These are phyloP conservation scores for Gallinago stenura DNA, from an alignment of 2,797 vertebrate species.

Conservation along the genomic window DNA sequence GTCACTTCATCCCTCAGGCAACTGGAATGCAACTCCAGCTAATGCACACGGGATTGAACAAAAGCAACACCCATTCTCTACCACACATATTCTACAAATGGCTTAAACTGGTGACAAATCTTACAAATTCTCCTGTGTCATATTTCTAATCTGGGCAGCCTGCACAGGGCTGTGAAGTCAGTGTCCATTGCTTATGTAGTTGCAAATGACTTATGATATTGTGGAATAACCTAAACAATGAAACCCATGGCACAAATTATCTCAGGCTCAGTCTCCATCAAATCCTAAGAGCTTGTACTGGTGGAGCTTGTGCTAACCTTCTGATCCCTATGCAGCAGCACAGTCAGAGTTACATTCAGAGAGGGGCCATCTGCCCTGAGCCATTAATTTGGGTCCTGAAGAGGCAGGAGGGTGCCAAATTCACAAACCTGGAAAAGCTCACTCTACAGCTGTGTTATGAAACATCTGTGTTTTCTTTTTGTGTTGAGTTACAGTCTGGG, in stretches of 20 bases:
- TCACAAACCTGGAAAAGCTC: slow-evolving; percentile 47
- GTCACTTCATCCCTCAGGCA: neutral
- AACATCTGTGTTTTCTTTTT: slow-evolving; percentile 52
- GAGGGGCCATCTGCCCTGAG: neutral
- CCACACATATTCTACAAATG: neutral
- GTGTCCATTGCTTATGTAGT: neutral
- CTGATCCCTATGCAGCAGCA: neutral
- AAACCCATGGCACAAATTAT: neutral
- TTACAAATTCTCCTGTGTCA: neutral
- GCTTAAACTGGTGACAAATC: neutral
- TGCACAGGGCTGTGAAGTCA: neutral
- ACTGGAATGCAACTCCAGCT: neutral
- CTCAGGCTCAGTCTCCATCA: neutral
- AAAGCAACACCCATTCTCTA: neutral
- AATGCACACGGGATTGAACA: neutral
- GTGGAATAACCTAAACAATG: neutral
- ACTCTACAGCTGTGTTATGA: slow-evolving; percentile 36
- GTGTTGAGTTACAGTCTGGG: slow-evolving; percentile 11
- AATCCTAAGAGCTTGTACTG: neutral
- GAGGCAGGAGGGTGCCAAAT: slow-evolving; percentile 1
- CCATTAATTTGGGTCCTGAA: neutral
- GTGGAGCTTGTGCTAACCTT: neutral
- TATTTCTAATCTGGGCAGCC: neutral
- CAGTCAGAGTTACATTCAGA: neutral
- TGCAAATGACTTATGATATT: neutral